A percentile compares a stretch with the other conserved stretches of the same genome.
Evolutionary conservation across 2,888 invertebrate species (phyloP).

Genomic region (Gymnosoma rotundatum): DNA sequence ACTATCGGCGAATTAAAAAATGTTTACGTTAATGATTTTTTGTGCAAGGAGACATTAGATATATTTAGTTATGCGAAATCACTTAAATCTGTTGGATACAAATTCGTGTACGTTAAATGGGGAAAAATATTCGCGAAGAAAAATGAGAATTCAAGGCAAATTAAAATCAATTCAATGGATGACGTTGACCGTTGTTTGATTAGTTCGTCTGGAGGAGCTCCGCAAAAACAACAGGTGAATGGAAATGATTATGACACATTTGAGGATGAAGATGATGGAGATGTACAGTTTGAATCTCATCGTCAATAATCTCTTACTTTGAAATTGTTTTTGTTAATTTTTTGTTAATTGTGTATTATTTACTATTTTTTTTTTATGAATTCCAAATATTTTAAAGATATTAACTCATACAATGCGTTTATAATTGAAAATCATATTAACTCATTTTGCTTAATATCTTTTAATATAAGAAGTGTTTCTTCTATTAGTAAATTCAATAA

Average conservation of each 20-base stretch:
- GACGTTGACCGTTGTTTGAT: conserved; percentile 11
- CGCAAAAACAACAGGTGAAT: neutral
- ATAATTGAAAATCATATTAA: neutral
- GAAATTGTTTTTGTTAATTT: neutral
- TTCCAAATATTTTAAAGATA: conserved; percentile 26
- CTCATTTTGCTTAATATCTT: conserved; percentile 7
- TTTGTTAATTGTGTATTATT: neutral
- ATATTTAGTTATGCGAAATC: too few species aligned
- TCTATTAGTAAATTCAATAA: conserved; percentile 17
- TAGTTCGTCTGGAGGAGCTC: neutral
- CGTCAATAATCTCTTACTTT: neutral
- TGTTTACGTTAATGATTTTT: conserved; percentile 39
- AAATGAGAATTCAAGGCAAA: too few species aligned
- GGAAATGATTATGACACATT: conserved; percentile 5
- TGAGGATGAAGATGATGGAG: neutral
- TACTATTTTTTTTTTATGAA: conserved; percentile 8
- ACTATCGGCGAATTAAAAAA: too few species aligned
- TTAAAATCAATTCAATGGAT: neutral
- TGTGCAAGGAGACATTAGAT: too few species aligned
- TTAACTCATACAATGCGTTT: conserved; percentile 18
- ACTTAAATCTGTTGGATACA: too few species aligned
- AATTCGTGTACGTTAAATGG: too few species aligned
- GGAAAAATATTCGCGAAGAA: too few species aligned
- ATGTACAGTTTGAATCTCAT: neutral
- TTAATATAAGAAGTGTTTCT: conserved; percentile 43